These are phyloP conservation scores for Hypothenemus hampei DNA, from an alignment of 1,140 invertebrate species.

Conservation along the genomic window DNA sequence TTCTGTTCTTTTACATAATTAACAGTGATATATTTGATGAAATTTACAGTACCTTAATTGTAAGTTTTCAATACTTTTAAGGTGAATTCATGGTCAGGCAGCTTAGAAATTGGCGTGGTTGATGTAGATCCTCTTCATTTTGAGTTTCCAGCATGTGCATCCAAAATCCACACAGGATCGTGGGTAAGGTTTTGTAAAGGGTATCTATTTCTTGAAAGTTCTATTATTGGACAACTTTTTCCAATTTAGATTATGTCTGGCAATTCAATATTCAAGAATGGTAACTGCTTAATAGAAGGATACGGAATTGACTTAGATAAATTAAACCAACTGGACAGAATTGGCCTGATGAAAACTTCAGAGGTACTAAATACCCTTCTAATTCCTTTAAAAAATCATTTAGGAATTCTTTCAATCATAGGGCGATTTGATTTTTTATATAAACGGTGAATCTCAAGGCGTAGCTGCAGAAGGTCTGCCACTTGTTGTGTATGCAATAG, in stretches of 20 bases:
- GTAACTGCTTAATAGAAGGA: conserved; percentile 68
- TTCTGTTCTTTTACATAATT: too few relatives aligned
- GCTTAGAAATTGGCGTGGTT: conserved; percentile 88
- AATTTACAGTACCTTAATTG: too few relatives aligned
- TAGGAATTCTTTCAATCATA: too few relatives aligned
- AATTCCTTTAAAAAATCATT: too few relatives aligned
- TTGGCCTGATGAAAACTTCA: conserved; percentile 77
- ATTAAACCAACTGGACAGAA: conserved; percentile 76
- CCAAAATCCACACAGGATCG: conserved; percentile 75
- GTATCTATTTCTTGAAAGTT: not conserved
- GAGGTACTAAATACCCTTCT: too few relatives aligned
- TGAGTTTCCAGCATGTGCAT: conserved; percentile 77
- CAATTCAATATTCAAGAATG: conserved; percentile 78
- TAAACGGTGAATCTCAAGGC: conserved; percentile 86
- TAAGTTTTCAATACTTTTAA: conserved; percentile 37
- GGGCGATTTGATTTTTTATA: conserved; percentile 81
- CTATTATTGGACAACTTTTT: not conserved
- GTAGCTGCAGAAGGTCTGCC: conserved; percentile 76
- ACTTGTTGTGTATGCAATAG: conserved; percentile 71
- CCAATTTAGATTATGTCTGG: conserved; percentile 79
- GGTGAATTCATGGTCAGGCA: conserved; percentile 83
- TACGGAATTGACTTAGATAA: conserved; percentile 82
- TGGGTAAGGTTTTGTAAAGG: conserved; percentile 59
- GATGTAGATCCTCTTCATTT: conserved; percentile 75
- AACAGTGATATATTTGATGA: too few relatives aligned